Conservation (phyloP, 2,888 invertebrate genomes). For the Acronicta leporina region DNA sequence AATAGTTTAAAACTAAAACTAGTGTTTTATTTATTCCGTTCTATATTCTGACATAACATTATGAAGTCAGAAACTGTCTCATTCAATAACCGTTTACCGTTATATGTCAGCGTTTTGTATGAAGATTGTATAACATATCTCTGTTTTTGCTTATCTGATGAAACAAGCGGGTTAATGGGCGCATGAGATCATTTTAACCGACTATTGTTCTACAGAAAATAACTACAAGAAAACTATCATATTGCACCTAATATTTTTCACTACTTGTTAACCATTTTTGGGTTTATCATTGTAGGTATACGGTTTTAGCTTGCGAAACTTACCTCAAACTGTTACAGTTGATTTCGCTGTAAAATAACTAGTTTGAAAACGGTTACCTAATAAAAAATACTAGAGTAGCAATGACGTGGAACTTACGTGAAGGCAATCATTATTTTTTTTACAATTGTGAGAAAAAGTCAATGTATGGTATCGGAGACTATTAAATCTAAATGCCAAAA, state of each 20-base stretch:
- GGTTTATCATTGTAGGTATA: constrained; percentile 25
- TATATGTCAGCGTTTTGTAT: constrained; percentile 52
- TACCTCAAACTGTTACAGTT: constrained; percentile 1
- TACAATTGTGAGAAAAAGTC: constrained; percentile 56
- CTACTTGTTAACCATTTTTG: constrained; percentile 31
- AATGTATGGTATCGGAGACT: constrained; percentile 48
- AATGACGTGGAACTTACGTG: constrained; percentile 22
- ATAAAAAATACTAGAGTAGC: constrained; percentile 24
- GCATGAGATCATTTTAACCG: constrained; percentile 64
- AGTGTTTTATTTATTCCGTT: constrained; percentile 35
- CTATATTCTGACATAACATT: constrained; percentile 40
- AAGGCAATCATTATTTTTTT: constrained; percentile 41
- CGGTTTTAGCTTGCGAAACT: constrained; percentile 32
- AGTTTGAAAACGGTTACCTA: constrained; percentile 15
- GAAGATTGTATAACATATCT: constrained; percentile 58
- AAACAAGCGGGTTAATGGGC: constrained; percentile 56
- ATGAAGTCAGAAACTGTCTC: constrained; percentile 48
- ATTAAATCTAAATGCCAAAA: constrained; percentile 55
- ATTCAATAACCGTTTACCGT: constrained; percentile 52
- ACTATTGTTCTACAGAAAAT: constrained; percentile 55
- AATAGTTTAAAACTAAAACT: constrained; percentile 15
- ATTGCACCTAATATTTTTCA: constrained; percentile 40
- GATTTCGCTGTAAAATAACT: constrained; percentile 27
- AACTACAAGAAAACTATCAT: constrained; percentile 50
- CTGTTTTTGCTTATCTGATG: constrained; percentile 63